These are phyloP conservation scores for Paracentrotus lividus DNA, from an alignment of 53 echinoderm and acorn worm species.

Conservation along the genomic window DNA sequence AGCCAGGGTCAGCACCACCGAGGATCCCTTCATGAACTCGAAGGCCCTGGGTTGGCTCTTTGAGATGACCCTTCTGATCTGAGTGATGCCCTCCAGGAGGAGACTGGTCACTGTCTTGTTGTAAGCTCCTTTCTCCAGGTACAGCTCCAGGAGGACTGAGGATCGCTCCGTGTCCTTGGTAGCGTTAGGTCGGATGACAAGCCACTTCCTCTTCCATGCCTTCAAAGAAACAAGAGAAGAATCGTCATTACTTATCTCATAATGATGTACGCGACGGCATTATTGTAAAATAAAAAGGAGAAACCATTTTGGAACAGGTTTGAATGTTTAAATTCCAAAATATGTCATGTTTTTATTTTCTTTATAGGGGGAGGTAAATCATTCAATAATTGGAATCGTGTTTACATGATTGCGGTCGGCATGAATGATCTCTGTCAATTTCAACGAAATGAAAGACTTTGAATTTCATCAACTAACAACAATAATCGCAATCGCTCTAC, in stretches of 20 bases:
- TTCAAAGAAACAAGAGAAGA: not conserved
- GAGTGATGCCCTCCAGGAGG: slow-evolving; percentile 79
- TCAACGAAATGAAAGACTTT: too few species aligned
- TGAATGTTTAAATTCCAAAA: too few species aligned
- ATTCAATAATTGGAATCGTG: not conserved
- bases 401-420: too few species aligned
- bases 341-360: too few species aligned
- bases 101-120: slow-evolving; percentile 90
- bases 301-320: too few species aligned
- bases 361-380: not conserved
- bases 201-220: slow-evolving; percentile 95
- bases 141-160: slow-evolving; percentile 86
- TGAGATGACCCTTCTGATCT: slow-evolving; percentile 76
- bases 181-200: slow-evolving; percentile 85
- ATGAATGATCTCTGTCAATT: too few species aligned
- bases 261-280: too few species aligned
- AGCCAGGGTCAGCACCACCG: slow-evolving; percentile 74
- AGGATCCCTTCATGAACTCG: slow-evolving; percentile 77
- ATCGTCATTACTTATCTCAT: not conserved
- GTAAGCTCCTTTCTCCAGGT: slow-evolving; percentile 90
- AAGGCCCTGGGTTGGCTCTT: slow-evolving; percentile 85
- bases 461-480: too few species aligned
- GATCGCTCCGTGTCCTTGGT: slow-evolving; percentile 71
- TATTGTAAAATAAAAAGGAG: too few species aligned
- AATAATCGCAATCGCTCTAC: too few species aligned